Base-by-base conservation (phyloP, 1,140 invertebrate genomes). In the Elymnias hypermnestra region DNA sequence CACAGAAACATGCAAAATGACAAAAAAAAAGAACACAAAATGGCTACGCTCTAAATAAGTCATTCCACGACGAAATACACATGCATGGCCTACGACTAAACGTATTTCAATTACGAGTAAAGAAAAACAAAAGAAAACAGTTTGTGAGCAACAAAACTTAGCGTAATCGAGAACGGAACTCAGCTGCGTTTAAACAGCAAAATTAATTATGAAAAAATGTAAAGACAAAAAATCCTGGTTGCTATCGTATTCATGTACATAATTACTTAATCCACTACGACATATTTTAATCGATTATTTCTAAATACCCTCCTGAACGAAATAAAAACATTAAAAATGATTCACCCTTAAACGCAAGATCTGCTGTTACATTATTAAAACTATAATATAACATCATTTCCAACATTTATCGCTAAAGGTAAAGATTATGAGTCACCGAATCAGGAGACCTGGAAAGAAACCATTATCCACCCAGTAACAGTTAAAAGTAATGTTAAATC, bases 211-310 rank as follows among this genome's bases (percentile, higher is more conserved):
- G 28, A 49, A 48, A 43, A 35, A 18, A 41, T 29, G n/a, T 23
- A 35, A 28, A 51, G 23, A 21, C 62, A 71, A 74, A 33, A 78
- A 82, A 78, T 75, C 77, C 74, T 82, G 77, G 77, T 75, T 72
- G 46, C 43, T 18, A 38, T 55, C 64, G 40, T 60, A 42, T 36
- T 56, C 53, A 55, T 36, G 37, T 38, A 51, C 26, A 48, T 43
- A 41, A 59, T 37, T 48, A 48, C 38, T 48, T 19, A 48, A 12
- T 26, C 25, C 14, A 12, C 45, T 48, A 48, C 41, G 8, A 23
- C 28, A 29, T 25, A 21, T 33, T 12, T 17, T 44, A 19, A 25
- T 36, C 10, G 15, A 33, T 48, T 40, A 25, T 48, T 12, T 25
- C 28, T 22, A 31, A 48, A 19, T 41, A 48, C 37, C 37, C 37